Evolutionary conservation across 2,797 vertebrate species (phyloP).

Genomic region (Salmo trutta): DNA sequence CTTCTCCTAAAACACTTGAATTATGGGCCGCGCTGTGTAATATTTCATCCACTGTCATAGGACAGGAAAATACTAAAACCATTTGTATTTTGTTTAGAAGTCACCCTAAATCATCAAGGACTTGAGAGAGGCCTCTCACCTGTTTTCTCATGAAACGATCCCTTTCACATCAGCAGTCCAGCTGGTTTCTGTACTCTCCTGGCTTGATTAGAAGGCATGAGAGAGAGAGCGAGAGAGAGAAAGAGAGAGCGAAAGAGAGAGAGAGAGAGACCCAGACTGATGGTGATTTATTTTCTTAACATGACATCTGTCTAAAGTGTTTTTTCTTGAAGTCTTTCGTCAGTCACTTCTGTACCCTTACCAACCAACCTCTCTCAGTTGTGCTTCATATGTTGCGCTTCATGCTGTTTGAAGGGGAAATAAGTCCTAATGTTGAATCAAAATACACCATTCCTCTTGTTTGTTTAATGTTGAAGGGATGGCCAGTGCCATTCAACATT

Average conservation of each 20-base stretch:
- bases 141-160: constrained; percentile 56
- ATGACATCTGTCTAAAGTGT: constrained; percentile 27
- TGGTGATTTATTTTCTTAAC: constrained; percentile 57
- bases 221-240: constrained; percentile 31
- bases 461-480: background rate
- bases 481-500: background rate
- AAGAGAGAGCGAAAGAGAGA: constrained; percentile 18
- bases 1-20: background rate
- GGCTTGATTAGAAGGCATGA: constrained; percentile 59
- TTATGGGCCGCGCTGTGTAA: background rate
- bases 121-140: constrained; percentile 63
- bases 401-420: background rate
- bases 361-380: background rate
- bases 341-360: constrained; percentile 1
- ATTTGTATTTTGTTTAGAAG: constrained; percentile 31
- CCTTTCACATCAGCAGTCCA: constrained; percentile 60
- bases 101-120: constrained; percentile 36
- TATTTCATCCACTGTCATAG: background rate
- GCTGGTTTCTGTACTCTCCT: constrained; percentile 60
- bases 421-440: background rate
- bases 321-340: constrained; percentile 18
- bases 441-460: background rate
- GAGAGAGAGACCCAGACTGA: background rate
- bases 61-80: background rate
- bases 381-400: background rate